Conservation (phyloP, 1,140 invertebrate genomes). For the Cydia amplana region DNA sequence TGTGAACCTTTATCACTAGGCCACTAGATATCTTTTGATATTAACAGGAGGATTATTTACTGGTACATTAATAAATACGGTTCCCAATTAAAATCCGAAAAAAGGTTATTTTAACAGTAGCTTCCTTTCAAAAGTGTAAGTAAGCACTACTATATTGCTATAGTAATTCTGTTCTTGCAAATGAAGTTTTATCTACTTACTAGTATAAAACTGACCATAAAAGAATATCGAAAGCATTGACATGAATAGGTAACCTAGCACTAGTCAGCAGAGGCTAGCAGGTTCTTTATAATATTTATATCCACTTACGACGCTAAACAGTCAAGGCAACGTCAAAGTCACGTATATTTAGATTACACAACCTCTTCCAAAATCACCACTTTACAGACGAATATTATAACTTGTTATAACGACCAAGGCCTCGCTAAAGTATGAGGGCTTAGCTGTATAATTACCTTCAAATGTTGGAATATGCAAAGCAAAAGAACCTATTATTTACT, state of each 20-base stretch:
- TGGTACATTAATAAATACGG: too few relatives aligned
- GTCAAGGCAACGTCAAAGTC: constrained; percentile 26
- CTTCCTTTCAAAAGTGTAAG: too few relatives aligned
- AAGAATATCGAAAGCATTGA: not conserved
- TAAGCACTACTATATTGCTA: too few relatives aligned
- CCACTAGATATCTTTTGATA: too few relatives aligned
- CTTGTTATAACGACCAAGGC: not conserved
- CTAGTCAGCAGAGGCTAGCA: not conserved
- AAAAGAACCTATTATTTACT: constrained; percentile 15
- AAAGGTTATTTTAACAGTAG: too few relatives aligned
- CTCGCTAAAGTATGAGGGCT: not conserved
- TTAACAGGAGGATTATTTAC: too few relatives aligned
- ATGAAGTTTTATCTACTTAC: too few relatives aligned
- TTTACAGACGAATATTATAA: not conserved
- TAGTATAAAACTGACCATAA: too few relatives aligned
- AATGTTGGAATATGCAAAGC: constrained; percentile 11
- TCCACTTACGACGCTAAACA: not conserved
- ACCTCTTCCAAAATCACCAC: constrained; percentile 2
- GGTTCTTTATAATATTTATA: not conserved
- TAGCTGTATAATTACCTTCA: constrained; percentile 8
- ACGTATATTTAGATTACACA: constrained; percentile 27
- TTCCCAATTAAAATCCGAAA: too few relatives aligned
- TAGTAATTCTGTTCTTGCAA: too few relatives aligned
- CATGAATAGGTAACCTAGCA: not conserved
- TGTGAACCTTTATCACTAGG: too few relatives aligned